Percentiles rank a stretch among this genome's conserved stretches.
Conservation (phyloP, 2,113 vertebrate species). For the Butorides virescens region DNA sequence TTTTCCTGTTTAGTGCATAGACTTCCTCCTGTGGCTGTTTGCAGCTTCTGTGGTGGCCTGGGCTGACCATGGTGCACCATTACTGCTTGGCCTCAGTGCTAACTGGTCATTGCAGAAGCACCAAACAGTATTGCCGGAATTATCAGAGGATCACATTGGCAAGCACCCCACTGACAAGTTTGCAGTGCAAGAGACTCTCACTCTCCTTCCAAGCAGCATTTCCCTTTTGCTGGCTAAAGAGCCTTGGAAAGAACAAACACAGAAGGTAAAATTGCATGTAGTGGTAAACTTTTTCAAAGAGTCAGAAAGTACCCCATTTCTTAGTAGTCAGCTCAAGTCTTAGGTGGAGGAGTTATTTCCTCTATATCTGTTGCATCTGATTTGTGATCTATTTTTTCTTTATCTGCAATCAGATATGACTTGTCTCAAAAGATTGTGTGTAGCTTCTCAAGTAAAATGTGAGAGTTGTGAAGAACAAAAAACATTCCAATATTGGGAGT, state of each 20-base stretch:
- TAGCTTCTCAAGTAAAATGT: background rate
- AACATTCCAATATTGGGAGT: background rate
- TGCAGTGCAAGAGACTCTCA: conserved; percentile 73
- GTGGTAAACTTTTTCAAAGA: background rate
- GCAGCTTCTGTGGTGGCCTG: conserved; percentile 84
- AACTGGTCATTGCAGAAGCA: conserved; percentile 82
- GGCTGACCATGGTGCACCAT: conserved; percentile 84
- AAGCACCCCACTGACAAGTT: conserved; percentile 55
- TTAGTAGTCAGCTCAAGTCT: background rate
- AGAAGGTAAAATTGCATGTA: conserved; percentile 79
- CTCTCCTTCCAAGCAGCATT: conserved; percentile 82
- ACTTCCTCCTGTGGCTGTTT: conserved; percentile 88
- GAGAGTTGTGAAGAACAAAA: background rate
- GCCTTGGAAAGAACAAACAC: conserved; percentile 87
- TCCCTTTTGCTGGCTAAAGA: conserved; percentile 85
- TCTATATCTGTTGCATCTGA: background rate
- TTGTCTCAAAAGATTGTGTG: background rate
- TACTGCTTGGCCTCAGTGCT: conserved; percentile 86
- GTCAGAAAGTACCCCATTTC: background rate
- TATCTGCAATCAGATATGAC: background rate
- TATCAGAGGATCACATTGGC: conserved; percentile 63
- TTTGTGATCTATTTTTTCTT: background rate
- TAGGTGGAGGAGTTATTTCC: background rate
- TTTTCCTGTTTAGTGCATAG: conserved; percentile 75
- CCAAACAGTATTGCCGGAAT: background rate